Percentiles rank a stretch among this genome's conserved stretches.
Conservation (phyloP, 2,113 vertebrate genomes). For the Rhinolophus ferrumequinum region DNA sequence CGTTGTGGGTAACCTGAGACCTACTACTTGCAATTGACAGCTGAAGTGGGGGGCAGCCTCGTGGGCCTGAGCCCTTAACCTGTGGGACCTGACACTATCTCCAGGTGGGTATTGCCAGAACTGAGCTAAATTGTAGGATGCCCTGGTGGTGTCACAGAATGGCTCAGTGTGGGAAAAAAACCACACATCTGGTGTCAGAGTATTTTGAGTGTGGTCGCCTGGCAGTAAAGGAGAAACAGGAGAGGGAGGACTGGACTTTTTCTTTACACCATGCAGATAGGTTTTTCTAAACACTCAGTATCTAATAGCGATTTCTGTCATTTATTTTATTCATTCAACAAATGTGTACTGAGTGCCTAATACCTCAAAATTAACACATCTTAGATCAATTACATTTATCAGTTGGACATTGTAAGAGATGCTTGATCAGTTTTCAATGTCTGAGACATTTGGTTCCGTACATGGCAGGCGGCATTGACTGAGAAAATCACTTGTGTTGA, state of each 20-base stretch:
- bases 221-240: neutral
- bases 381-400: conserved; percentile 53
- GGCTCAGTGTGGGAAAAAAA: no score
- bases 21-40: neutral
- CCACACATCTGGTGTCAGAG: neutral
- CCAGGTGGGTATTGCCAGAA: neutral
- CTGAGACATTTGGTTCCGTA: neutral
- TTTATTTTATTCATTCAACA: neutral
- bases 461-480: accelerated
- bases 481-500: accelerated
- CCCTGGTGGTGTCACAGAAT: neutral
- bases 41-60: no score
- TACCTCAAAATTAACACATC: conserved; percentile 61
- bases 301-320: neutral
- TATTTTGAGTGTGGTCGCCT: neutral
- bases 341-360: neutral
- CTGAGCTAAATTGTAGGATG: no score
- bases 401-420: neutral
- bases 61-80: neutral
- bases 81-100: neutral
- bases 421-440: neutral
- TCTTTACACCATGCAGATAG: neutral
- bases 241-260: neutral
- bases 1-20: no score
- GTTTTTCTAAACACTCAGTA: conserved; percentile 55